phyloP scores from a whole-genome alignment of 2,888 invertebrate genomes.

The Microchrysa polita region DNA sequence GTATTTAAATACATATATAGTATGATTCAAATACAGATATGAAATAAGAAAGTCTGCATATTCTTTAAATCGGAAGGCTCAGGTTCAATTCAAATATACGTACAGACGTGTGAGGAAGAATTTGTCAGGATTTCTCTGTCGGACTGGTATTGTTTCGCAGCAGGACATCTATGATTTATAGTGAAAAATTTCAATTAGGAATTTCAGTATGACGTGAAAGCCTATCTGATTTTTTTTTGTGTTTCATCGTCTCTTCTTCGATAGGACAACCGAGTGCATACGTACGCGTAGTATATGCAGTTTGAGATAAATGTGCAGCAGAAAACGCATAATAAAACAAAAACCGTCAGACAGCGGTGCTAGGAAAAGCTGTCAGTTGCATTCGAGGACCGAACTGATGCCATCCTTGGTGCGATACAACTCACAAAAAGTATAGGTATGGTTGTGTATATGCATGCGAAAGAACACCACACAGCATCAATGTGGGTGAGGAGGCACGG shows the following conservation, averaged over 20 bases:
- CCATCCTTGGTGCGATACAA: conserved; percentile 35
- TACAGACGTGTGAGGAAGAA: background rate
- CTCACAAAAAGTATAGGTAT: no score
- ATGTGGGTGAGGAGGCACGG: background rate
- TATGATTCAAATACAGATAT: no score
- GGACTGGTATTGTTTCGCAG: background rate
- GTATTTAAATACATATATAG: no score
- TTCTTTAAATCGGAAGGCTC: no score
- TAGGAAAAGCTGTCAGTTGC: conserved; percentile 44
- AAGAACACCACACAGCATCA: conserved; percentile 28
- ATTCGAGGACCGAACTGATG: conserved; percentile 27
- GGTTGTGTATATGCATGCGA: conserved; percentile 42
- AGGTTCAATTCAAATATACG: no score
- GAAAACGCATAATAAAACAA: conserved; percentile 47
- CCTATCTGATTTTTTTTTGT: conserved; percentile 44
- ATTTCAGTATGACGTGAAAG: conserved; percentile 43
- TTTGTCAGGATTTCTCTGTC: conserved; percentile 19
- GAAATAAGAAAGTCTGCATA: no score
- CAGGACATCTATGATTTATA: conserved; percentile 29
- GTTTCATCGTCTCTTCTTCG: conserved; percentile 24
- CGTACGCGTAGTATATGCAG: conserved; percentile 20
- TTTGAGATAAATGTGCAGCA: conserved; percentile 18
- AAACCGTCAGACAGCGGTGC: conserved; percentile 37
- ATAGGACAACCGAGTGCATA: no score
- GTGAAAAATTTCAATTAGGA: conserved; percentile 47